Evolutionary conservation across 2,113 vertebrate species (phyloP).

Genomic region (Dendrocopos noguchii): DNA sequence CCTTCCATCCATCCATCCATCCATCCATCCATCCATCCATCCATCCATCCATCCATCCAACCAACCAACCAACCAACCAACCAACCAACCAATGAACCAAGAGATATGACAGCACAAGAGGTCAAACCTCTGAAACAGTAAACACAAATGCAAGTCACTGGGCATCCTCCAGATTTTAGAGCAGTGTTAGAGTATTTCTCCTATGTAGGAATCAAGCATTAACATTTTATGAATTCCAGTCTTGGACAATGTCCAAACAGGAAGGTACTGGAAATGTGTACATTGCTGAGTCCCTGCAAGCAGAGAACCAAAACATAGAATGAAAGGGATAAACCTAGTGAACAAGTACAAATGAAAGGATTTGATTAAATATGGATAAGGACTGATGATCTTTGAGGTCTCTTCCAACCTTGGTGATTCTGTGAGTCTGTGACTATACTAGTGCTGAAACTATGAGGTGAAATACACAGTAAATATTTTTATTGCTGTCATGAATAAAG

Average conservation of each 20-base stretch:
- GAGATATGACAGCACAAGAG: neutral
- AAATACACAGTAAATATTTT: slow-evolving; percentile 57
- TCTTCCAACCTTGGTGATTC: no score
- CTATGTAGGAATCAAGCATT: neutral
- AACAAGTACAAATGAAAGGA: slow-evolving; percentile 63
- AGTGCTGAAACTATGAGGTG: slow-evolving; percentile 56
- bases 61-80: neutral
- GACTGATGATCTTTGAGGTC: neutral
- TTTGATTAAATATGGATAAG: slow-evolving; percentile 56
- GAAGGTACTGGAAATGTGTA: slow-evolving; percentile 31
- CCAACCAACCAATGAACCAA: neutral
- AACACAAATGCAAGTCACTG: slow-evolving; percentile 17
- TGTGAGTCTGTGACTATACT: neutral
- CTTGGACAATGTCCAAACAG: slow-evolving; percentile 44
- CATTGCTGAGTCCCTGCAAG: slow-evolving; percentile 40
- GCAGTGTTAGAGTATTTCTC: neutral
- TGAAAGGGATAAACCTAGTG: slow-evolving; percentile 48
- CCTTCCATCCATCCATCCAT: no score
- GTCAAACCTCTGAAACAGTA: neutral
- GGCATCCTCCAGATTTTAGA: slow-evolving; percentile 5
- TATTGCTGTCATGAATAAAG: slow-evolving; percentile 57
- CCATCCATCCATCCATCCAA: no score
- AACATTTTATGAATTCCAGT: slow-evolving; percentile 9
- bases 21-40: no score
- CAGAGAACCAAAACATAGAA: slow-evolving; percentile 54